Evolutionary conservation across 1,140 invertebrate genomes (phyloP), one percentile per base, ranked within the genome.

Genomic region (Drosophila melanica): DNA sequence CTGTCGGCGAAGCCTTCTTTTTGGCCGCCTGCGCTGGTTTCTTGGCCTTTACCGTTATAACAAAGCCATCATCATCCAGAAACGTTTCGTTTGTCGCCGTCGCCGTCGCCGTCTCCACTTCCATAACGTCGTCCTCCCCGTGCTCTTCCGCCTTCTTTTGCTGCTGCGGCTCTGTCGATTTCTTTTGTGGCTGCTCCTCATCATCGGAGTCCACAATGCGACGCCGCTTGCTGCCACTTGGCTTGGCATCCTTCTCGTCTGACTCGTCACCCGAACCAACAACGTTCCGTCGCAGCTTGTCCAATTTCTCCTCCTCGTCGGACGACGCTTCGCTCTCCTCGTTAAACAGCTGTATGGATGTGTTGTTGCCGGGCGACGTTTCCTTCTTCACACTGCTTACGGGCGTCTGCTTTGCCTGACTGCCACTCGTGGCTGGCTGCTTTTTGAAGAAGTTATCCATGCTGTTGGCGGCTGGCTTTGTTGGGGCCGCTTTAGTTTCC

Each of bases 31-130:
- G 51, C 6, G 54, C 14, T 62, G 55, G 33, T 58, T 86, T 89
- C 7, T 64, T 54, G 3, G 90, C 62, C 20, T 85, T 90, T 3
- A 87, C 78, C 6, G 90, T 91, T 37, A 91, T 77, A 20, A 91
- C 90, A 59, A 91, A 91, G 14, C 90, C 90, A 57, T 91, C 90
- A 2, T 91, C 90, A 69, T 91, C 90, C 30, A 91, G 60, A 79
- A 72, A 91, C 8, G 90, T 91, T 72, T 91, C 90, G 37, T 87
- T 87, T 16, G 72, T 66, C 1, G 66, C 48, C n/a, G 48, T 23
- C 5, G 57, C 42, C 55, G 72, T 66, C 1, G 66, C 48, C n/a
- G 48, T 23, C 5, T 62, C 42, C 55, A 51, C 59, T 10, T 63
- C 72, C n/a, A 66, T 44, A 16, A 55, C 70, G 12, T 59, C 51